These are phyloP conservation scores for Bombus consobrinus DNA, from an alignment of 1,140 invertebrate genomes.

Conservation along the genomic window DNA sequence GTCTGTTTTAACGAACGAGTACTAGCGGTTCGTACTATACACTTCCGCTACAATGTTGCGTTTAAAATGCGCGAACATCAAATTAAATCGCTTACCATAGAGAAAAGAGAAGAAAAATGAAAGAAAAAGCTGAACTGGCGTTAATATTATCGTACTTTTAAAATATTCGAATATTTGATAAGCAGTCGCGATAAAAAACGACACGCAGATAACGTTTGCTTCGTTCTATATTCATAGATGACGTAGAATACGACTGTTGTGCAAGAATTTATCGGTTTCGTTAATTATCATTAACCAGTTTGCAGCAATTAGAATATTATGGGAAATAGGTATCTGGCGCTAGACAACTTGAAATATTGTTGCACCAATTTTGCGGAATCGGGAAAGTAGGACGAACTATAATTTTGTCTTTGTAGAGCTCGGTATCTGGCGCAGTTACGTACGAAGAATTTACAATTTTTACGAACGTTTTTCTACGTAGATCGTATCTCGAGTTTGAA, in stretches of 20 bases:
- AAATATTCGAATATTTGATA: background rate
- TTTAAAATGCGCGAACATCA: background rate
- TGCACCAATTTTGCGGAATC: background rate
- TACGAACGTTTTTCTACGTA: too few species aligned
- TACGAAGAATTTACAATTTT: too few species aligned
- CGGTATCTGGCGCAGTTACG: too few species aligned
- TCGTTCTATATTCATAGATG: background rate
- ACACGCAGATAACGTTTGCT: background rate
- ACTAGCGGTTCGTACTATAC: too few species aligned
- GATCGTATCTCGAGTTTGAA: too few species aligned
- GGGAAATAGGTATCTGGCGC: background rate
- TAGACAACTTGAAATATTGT: background rate
- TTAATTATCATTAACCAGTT: conserved; percentile 9
- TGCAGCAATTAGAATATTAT: background rate
- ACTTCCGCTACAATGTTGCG: background rate
- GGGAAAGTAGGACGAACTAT: conserved; percentile 18
- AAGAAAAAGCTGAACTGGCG: background rate
- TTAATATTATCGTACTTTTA: background rate
- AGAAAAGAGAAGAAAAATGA: background rate
- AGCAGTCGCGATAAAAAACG: background rate
- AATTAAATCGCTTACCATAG: background rate
- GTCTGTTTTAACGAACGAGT: background rate
- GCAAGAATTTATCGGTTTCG: conserved; percentile 1
- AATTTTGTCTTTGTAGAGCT: background rate
- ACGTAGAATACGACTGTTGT: background rate